Evolutionary conservation across 2,888 invertebrate genomes (phyloP).

Genomic region (Oeneis ivallda): DNA sequence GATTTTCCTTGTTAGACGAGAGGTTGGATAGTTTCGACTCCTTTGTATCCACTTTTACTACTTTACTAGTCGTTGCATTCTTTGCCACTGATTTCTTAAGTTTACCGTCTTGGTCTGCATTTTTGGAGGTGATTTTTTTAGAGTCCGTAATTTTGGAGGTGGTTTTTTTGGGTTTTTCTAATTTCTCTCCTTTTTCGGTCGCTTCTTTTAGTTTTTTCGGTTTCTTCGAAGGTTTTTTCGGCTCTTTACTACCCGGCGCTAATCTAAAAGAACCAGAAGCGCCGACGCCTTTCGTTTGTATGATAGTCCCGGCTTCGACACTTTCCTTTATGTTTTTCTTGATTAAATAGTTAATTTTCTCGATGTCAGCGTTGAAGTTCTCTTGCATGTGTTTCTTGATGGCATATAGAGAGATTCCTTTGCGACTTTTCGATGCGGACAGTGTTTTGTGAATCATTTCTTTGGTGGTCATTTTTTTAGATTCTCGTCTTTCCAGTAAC

Average conservation of each 20-base stretch:
- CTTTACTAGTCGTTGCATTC: not conserved
- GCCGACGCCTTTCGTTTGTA: constrained; percentile 64
- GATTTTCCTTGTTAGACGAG: constrained; percentile 10
- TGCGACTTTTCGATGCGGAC: constrained; percentile 54
- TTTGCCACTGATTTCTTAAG: constrained; percentile 31
- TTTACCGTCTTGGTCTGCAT: constrained; percentile 32
- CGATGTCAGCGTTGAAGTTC: constrained; percentile 55
- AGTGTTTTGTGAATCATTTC: constrained; percentile 63
- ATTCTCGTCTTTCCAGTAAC: constrained; percentile 27
- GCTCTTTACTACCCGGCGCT: constrained; percentile 46
- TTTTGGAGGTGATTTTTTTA: constrained; percentile 14
- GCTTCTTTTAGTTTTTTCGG: constrained; percentile 24
- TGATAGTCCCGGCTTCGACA: constrained; percentile 59
- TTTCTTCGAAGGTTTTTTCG: constrained; percentile 44
- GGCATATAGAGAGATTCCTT: constrained; percentile 67
- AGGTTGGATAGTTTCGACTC: constrained; percentile 19
- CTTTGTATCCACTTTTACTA: not conserved
- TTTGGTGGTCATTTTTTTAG: constrained; percentile 60
- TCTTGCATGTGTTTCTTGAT: constrained; percentile 65
- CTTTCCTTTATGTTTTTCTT: constrained; percentile 62
- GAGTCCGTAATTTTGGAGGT: constrained; percentile 8
- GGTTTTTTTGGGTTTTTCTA: constrained; percentile 32
- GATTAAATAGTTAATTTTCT: constrained; percentile 58
- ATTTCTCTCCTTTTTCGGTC: constrained; percentile 26
- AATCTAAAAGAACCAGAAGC: constrained; percentile 68